phyloP scores from a whole-genome alignment of 37 sponge, comb jelly and placozoan genomes.

The Cliona cf. orientalis region DNA sequence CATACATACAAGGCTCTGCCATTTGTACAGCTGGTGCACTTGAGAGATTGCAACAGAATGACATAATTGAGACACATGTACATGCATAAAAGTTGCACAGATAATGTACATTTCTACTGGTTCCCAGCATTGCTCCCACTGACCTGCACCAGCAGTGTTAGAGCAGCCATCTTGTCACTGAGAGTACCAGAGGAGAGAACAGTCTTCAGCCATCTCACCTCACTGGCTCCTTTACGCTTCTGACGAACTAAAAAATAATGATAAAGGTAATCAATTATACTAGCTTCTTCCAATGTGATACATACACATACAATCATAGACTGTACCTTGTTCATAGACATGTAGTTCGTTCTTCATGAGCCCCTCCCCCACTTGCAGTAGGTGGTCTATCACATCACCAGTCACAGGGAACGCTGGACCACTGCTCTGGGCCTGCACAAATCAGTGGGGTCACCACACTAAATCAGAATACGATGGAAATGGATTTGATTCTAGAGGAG shows the following conservation, averaged over 20 bases:
- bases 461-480: no score
- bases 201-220: slow-evolving; percentile 89
- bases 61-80: not conserved
- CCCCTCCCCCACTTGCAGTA: slow-evolving; percentile 23
- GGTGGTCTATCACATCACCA: slow-evolving; percentile 34
- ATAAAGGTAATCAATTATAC: slow-evolving; percentile 3
- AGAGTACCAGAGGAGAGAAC: slow-evolving; percentile 92
- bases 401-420: slow-evolving; percentile 1
- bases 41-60: no score
- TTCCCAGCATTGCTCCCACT: not conserved
- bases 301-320: slow-evolving; percentile 15
- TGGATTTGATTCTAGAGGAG: no score
- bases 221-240: slow-evolving; percentile 74
- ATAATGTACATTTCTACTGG: not conserved
- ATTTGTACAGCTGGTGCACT: no score
- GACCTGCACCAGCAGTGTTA: slow-evolving; percentile 84
- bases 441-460: no score
- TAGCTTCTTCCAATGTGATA: not conserved
- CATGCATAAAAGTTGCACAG: not conserved
- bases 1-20: no score
- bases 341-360: slow-evolving; percentile 61
- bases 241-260: slow-evolving; percentile 49
- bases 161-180: slow-evolving; percentile 87
- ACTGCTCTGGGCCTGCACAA: no score
- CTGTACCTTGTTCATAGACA: slow-evolving; percentile 66